These are phyloP conservation scores for Lacanobia wlatinum DNA, from an alignment of 2,888 invertebrate species.

Conservation along the genomic window DNA sequence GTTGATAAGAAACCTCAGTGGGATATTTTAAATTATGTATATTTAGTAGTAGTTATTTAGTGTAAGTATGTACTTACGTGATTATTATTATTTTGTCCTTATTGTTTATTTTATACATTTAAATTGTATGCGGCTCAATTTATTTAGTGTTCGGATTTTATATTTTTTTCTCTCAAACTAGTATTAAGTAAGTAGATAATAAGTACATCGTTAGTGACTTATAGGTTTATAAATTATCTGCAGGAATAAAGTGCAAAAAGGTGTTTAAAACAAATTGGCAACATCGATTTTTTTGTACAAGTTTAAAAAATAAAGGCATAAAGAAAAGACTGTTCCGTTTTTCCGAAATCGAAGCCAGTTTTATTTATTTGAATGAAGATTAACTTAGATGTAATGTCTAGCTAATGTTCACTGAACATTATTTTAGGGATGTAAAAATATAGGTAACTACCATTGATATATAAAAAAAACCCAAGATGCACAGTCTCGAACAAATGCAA, in stretches of 20 bases:
- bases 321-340: not conserved
- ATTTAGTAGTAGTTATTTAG: not conserved
- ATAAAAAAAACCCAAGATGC: too few species aligned
- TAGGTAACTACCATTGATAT: too few species aligned
- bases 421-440: not conserved
- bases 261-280: not conserved
- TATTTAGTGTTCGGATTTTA: slow-evolving; percentile 1
- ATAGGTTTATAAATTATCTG: not conserved
- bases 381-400: not conserved
- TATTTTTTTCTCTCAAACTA: not conserved
- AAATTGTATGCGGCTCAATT: not conserved
- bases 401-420: not conserved
- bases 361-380: slow-evolving; percentile 5
- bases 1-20: slow-evolving; percentile 32
- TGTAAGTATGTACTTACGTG: not conserved
- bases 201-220: not conserved
- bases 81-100: not conserved
- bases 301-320: not conserved
- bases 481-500: too few species aligned
- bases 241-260: slow-evolving; percentile 11
- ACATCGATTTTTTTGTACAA: not conserved
- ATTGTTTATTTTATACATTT: not conserved
- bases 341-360: not conserved
- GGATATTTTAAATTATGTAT: slow-evolving; percentile 8
- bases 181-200: not conserved